Conservation (phyloP, 1,140 invertebrate species). For the Trichonephila clavipes region DNA sequence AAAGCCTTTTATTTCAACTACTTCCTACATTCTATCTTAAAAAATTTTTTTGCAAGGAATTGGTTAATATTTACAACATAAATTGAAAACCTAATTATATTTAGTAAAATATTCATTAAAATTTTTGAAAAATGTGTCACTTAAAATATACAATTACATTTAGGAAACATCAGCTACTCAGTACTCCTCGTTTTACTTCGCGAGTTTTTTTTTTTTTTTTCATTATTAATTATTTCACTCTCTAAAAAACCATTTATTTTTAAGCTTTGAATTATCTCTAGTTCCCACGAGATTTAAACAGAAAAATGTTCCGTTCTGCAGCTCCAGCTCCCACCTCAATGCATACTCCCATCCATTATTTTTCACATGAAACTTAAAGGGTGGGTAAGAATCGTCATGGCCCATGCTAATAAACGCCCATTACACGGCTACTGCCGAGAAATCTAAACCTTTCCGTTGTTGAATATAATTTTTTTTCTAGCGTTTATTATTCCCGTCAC, state of each 20-base stretch:
- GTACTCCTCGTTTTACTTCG: background rate
- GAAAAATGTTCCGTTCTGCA: background rate
- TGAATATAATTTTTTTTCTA: constrained; percentile 20
- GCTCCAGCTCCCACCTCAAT: background rate
- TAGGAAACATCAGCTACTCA: background rate
- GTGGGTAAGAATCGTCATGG: constrained; percentile 51
- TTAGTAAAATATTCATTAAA: background rate
- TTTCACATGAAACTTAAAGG: background rate
- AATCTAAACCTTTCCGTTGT: constrained; percentile 39
- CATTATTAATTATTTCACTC: background rate
- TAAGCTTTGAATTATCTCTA: background rate
- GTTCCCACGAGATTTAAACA: constrained; percentile 1
- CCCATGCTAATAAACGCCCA: constrained; percentile 49
- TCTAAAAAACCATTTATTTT: background rate
- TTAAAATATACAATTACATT: background rate
- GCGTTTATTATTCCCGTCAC: background rate
- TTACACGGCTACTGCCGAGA: constrained; percentile 32
- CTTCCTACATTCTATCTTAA: too few species aligned
- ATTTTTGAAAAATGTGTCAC: background rate
- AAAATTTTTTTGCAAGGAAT: too few species aligned
- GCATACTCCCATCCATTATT: background rate
- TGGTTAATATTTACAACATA: too few species aligned
- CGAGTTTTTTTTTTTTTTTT: background rate
- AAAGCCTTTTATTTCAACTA: too few species aligned
- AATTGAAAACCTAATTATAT: too few species aligned